Base-by-base conservation (phyloP, 2,113 vertebrate species). In the Entelurus aequoreus region DNA sequence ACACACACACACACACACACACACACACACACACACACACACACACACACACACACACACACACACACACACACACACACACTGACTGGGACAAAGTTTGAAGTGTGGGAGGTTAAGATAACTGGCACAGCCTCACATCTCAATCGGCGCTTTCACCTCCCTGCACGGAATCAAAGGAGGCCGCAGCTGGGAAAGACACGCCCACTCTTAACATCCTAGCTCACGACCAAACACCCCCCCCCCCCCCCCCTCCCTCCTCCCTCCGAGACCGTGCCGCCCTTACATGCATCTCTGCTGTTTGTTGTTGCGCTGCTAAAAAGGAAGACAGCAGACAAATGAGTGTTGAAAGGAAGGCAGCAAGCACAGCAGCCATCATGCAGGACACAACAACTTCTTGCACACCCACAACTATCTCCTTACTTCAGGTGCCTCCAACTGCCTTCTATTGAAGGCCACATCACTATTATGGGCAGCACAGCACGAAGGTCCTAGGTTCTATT, bases 71-170 rank as follows among this genome's bases (percentile, higher is more conserved):
- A 28, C 28, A 28, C 28, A 28, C 28, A 28, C 28, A 28, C 28
- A 2, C 50, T 54, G 60, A 53, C 44, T 13, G 21, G 60, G 35
- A 8, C 51, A 63, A 47, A 28, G 77, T 87, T 92, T 92, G 90
- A 93, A 92, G 90, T 90, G 87, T 86, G 87, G 85, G 87, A 93
- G 93, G 90, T 93, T 90, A 91, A 91, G 91, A 91, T 89, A 93
- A 92, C 84, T 87, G 88, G 84, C 67, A 2, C 64, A 66, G 89
- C 86, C 81, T 75, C 52, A 71, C 76, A 78, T 88, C 88, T 87
- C 76, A 87, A 75, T 81, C 72, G 81, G 42, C 2, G 78, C 89
- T 90, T 81, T 84, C 69, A 72, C 87, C 81, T 78, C 84, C 74
- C 55, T 47, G 78, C 38, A 83, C 78, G 74, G 68, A 90, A 90